Evolutionary conservation across 2,113 vertebrate genomes (phyloP), one percentile per base, ranked within the genome.

Genomic region (Mungos mungo): DNA sequence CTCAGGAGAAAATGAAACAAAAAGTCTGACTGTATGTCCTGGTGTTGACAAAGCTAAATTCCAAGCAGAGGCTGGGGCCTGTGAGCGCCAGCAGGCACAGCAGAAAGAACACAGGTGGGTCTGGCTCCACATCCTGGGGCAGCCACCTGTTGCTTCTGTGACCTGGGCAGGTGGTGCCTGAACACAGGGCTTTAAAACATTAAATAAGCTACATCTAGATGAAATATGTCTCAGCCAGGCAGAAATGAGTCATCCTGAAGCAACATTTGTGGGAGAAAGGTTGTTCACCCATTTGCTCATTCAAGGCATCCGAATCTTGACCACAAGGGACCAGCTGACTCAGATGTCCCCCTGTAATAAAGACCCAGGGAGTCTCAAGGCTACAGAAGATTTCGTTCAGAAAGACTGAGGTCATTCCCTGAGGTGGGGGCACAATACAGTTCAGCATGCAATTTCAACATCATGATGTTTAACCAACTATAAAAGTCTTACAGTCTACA

Each of bases 401-500:
- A 91, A 96, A 35, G 16, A 41, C n/a, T 54, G 5, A 86, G 38
- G 38, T 65, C 91, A 82, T 95, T 92, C 60, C 74, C 83, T 86
- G n/a, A 31, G 57, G 79, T 45, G 27, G 92, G 21, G 25, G 50
- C 45, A 88, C 38, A 91, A 69, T 38, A 96, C 6, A 33, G n/a
- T 63, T 72, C 77, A 85, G 29, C 35, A 45, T 65, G 63, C 27
- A 65, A 65, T 79, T 69, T 94, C 71, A 72, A 81, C 52, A 74
- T n/a, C 11, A 66, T 6, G 27, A 29, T 50, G 16, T 74, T 96
- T 52, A 87, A 90, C 52, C 41, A 63, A 47, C 86, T 68, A 33
- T 35, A 63, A 92, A 93, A 89, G 66, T 45, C 41, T 82, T 93
- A 83, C 95, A 50, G 12, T 68, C 33, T 90, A 2, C 72, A 92